These are phyloP conservation scores for Psittacula echo DNA, from an alignment of 2,797 vertebrate species.

Conservation along the genomic window DNA sequence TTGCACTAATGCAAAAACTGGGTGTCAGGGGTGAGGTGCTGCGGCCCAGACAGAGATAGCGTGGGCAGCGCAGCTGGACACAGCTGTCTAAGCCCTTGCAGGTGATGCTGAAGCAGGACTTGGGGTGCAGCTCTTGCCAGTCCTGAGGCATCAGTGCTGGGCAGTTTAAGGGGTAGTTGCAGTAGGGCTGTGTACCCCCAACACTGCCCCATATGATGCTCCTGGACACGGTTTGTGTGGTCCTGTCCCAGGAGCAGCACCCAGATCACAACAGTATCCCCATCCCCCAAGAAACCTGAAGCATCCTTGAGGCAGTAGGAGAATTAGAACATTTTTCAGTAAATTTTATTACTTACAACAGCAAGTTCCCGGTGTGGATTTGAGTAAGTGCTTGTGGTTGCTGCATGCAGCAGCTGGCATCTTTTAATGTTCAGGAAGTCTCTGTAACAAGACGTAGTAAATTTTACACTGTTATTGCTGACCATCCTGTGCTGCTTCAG, in stretches of 20 bases:
- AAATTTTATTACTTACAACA: constrained; percentile 49
- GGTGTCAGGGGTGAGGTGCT: background rate
- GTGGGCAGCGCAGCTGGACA: background rate
- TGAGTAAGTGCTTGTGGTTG: background rate
- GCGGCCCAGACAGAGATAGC: background rate
- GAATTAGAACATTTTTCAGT: background rate
- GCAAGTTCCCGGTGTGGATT: background rate
- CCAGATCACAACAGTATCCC: too few species aligned
- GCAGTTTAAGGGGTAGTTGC: background rate
- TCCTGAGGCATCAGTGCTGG: background rate
- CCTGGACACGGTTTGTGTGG: too few species aligned
- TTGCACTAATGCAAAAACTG: accelerated
- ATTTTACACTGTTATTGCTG: background rate
- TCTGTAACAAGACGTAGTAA: constrained; percentile 46
- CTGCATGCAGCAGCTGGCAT: background rate
- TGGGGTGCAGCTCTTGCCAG: background rate
- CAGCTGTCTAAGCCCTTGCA: background rate
- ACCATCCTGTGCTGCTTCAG: background rate
- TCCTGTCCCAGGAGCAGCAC: too few species aligned
- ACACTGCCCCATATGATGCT: too few species aligned
- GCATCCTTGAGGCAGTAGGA: background rate
- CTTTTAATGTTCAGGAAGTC: constrained; percentile 53
- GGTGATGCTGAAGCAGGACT: background rate
- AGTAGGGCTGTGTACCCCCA: background rate
- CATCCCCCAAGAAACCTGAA: background rate